Evolutionary conservation across 2,797 vertebrate species (phyloP).

Genomic region (Oryzias dopingdopingensis): DNA sequence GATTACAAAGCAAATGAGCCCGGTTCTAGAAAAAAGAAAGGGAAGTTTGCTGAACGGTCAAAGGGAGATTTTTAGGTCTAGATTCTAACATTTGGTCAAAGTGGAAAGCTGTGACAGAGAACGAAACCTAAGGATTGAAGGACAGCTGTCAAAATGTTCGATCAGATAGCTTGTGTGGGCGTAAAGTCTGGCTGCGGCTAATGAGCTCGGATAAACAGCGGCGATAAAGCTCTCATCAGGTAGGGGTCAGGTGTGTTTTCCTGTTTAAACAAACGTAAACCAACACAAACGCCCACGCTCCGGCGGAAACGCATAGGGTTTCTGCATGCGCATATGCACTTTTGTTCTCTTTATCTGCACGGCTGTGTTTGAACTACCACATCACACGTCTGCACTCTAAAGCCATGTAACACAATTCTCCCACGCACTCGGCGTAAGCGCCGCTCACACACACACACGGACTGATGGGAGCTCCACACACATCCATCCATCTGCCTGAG

Average conservation of each 20-base stretch:
- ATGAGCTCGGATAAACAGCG: conserved; percentile 26
- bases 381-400: conserved; percentile 48
- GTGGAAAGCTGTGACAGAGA: not conserved
- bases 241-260: conserved; percentile 41
- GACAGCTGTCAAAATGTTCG: conserved; percentile 20
- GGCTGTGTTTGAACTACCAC: conserved; percentile 46
- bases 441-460: conserved; percentile 33
- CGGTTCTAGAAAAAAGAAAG: no score
- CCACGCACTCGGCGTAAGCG: conserved; percentile 62
- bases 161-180: conserved; percentile 42
- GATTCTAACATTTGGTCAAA: no score
- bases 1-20: no score
- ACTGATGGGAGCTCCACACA: conserved; percentile 51
- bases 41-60: no score
- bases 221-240: conserved; percentile 17
- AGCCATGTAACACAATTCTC: conserved; percentile 58
- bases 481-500: conserved; percentile 66
- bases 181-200: conserved; percentile 28
- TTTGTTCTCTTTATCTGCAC: conserved; percentile 17
- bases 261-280: conserved; percentile 18
- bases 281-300: conserved; percentile 32
- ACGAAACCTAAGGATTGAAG: conserved; percentile 5
- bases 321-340: conserved; percentile 13
- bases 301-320: conserved; percentile 7
- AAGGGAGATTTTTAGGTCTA: no score